Base-by-base conservation (phyloP, 2,113 vertebrate genomes). In the Dendropsophus ebraccatus region DNA sequence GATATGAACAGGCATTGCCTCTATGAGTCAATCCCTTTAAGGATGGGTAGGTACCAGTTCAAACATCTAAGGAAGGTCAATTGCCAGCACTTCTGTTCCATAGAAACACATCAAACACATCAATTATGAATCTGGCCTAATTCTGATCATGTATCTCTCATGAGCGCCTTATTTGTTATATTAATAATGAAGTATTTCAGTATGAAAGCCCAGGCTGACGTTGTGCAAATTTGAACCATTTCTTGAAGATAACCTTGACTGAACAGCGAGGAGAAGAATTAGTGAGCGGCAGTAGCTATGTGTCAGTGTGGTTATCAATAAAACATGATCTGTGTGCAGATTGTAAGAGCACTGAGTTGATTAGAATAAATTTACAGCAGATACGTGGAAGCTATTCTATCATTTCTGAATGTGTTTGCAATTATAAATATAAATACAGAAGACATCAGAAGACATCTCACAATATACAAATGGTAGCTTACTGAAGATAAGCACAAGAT, bases 281-380 rank as follows among this genome's bases (percentile, higher is more conserved):
- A 77, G 37, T 54, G 49, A 77, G 49, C 19, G 54, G 28, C 28
- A 30, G 74, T 19, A 77, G 45, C 49, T 52, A 28, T 28, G 47
- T 10, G 45, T 76, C 25, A 52, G 75, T 77, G 54, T 35, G 75
- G 49, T 54, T 54, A 77, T 77, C 28, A 50, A 77, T 77, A 77
- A 77, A 77, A 77, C 75, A 77, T 77, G 75, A 77, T 77, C 49
- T 54, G 50, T 30, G 37, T 1, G 50, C 30, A 77, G 49, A 77
- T 21, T 41, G 35, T 70, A 70, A 70, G 32, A 70, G 67, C 32
- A 21, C 28, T 11, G 75, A 54, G 75, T 77, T 77, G 75, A 77
- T 77, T 32, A 77, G 75, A 50, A 77, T 77, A 54, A 11, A 77
- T 77, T 54, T 77, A 14, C 50, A 54, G 49, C 49, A 35, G 49